Base-by-base conservation (phyloP, 2,797 vertebrate species). In the Vireo griseus region DNA sequence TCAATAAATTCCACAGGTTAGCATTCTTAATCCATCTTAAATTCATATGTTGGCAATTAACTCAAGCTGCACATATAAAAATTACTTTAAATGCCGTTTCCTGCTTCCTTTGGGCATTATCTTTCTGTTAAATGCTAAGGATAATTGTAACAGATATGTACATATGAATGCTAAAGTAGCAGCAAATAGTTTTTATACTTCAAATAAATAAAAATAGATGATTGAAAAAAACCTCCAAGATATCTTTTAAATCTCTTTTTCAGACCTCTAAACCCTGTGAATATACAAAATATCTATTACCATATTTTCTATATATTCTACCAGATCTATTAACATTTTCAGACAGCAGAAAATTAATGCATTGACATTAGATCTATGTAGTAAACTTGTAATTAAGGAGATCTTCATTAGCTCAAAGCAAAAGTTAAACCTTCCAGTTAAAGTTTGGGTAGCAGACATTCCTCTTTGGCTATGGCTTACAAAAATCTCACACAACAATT, bases 11-110 rank as follows among this genome's bases (percentile, higher is more conserved):
- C 40, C 62, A 66, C 47, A 66, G 62, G 66, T 73, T 75, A 90
- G 78, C n/a, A 71, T 51, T 47, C 94, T 95, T 66, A 86, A 94
- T 80, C 24, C 62, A 68, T 63, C 59, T 83, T 58, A 73, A 83
- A 86, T 79, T 86, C 48, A 11, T 79, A 71, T 90, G 95, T 96
- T 77, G 62, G 69, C 58, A 95, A 95, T 86, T 91, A 94, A 86
- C 86, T 95, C 48, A 90, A 93, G 71, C 17, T 48, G 52, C 66
- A 73, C 48, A 44, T 37, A 39, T 69, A 61, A 95, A 92, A 92
- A 94, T 63, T 58, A 90, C 61, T 86, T 74, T 74, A 68, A 95
- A 71, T 83, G 71, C 83, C 0, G 1, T 44, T 93, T 96, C 85
- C 65, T 52, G 71, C 24, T 95, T 89, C 69, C 59, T 87, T 75